These are phyloP conservation scores for Microcebus murinus DNA, from an alignment of 2,113 vertebrate species.

Conservation along the genomic window DNA sequence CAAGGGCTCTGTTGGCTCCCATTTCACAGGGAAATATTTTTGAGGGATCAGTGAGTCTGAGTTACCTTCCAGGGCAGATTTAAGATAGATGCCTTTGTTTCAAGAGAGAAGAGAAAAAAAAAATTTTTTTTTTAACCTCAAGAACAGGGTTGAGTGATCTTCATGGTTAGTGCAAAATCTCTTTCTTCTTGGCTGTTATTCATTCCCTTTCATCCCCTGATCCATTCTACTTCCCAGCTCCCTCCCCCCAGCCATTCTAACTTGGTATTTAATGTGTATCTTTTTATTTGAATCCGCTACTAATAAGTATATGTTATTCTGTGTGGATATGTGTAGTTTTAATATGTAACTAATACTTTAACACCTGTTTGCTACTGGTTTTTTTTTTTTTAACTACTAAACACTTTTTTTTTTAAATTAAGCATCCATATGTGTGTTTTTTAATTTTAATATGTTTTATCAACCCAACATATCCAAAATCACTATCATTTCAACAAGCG, in stretches of 20 bases:
- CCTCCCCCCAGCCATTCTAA: not conserved
- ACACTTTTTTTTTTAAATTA: not conserved
- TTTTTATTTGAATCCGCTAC: too few relatives aligned
- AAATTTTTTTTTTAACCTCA: not conserved
- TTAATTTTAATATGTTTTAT: not conserved
- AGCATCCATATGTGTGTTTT: not conserved
- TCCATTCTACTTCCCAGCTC: not conserved
- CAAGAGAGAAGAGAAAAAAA: not conserved
- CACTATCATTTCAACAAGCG: not conserved
- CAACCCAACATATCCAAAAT: not conserved
- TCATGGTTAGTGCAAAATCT: not conserved
- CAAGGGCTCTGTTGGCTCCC: not conserved
- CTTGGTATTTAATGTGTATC: too few relatives aligned
- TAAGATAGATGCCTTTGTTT: not conserved
- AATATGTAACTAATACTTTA: not conserved
- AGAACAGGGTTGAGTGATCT: not conserved
- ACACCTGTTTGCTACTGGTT: not conserved
- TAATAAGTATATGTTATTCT: not conserved
- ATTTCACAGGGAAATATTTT: not conserved
- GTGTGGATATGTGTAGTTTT: not conserved
- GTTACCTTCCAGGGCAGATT: not conserved
- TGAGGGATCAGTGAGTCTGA: not conserved
- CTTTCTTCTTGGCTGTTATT: not conserved
- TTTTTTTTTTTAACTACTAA: not conserved
- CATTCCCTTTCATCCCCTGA: not conserved